Evolutionary conservation across 2,888 invertebrate species (phyloP), one percentile per base, ranked within the genome.

Genomic region (Drosophila subsilvestris): DNA sequence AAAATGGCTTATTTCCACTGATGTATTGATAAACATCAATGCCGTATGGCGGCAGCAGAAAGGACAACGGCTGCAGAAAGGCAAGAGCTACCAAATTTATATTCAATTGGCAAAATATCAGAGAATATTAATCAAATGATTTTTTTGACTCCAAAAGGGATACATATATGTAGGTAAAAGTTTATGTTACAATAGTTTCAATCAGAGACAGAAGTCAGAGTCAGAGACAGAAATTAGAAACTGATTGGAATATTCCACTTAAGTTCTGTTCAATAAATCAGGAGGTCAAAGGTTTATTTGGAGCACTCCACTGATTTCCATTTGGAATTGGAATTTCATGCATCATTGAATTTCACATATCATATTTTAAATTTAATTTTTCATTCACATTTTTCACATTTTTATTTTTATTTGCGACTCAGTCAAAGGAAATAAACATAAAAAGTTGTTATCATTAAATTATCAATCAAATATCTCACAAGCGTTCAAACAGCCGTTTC

Each of bases 1-100:
- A 72, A 82, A 85, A 85, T 79, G 69, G 56, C 82, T 79, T 81
- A 70, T 81, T 81, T 76, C 81, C 85, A 70, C 87, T 84, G 87
- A 84, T 84, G 74, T 86, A 81, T 87, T 81, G 85, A 63, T 45
- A 53, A 81, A 74, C 82, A 81, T 86, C 85, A 87, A 57, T 74
- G 76, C 71, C 87, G 81, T 65, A 76, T 76, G 82, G 72, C 76
- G 79, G 72, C 76, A 65, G 62, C 53, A 57, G 74, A 12, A 32
- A 32, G 32, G 32, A 10, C 43, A 63, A 43, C 56, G 32, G 53
- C 50, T 47, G 43, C 44, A 18, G 25, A 22, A 22, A 50, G 29
- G 20, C 44, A 51, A 25, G 20, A 10, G 6, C 22, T 22, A 3
- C n/a, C 14, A 18, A 25, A 18, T 43, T 42, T 22, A 48, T 68